These are phyloP conservation scores for Lasioglossum baleicum DNA, from an alignment of 1,140 invertebrate species.

Conservation along the genomic window DNA sequence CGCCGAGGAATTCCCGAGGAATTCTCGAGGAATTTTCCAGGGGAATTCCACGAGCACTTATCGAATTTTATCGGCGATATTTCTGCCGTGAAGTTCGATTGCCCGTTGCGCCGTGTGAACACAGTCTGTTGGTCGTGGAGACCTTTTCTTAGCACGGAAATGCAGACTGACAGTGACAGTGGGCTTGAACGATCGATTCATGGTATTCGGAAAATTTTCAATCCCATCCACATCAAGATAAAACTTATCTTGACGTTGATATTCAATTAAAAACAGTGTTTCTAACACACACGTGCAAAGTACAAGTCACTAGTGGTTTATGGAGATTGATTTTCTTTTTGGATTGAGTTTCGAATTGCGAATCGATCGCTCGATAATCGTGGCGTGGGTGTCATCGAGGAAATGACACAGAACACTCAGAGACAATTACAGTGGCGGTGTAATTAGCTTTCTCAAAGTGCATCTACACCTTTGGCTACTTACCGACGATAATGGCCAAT, in stretches of 20 bases:
- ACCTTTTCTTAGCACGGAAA: slow-evolving; percentile 26
- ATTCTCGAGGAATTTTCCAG: not conserved
- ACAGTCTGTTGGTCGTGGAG: slow-evolving; percentile 19
- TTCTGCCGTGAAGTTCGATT: not conserved
- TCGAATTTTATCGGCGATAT: slow-evolving; percentile 30
- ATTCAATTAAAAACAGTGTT: too few relatives aligned
- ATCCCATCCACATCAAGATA: too few relatives aligned
- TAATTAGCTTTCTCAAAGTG: slow-evolving; percentile 47
- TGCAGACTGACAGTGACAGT: slow-evolving; percentile 50
- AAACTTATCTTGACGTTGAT: too few relatives aligned
- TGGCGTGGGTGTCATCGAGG: slow-evolving; percentile 43
- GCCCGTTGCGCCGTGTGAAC: slow-evolving; percentile 50
- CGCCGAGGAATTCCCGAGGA: slow-evolving; percentile 21
- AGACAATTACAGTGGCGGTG: slow-evolving; percentile 64
- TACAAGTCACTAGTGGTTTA: too few relatives aligned
- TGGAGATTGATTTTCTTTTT: too few relatives aligned
- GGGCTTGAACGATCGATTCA: slow-evolving; percentile 55
- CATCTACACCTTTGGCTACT: slow-evolving; percentile 78
- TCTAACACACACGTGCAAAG: too few relatives aligned
- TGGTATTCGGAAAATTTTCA: too few relatives aligned
- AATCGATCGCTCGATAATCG: slow-evolving; percentile 55
- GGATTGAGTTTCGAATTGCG: not conserved
- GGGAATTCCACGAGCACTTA: slow-evolving; percentile 20
- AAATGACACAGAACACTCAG: slow-evolving; percentile 71
- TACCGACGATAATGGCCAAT: slow-evolving; percentile 93